phyloP scores from a whole-genome alignment of 2,888 invertebrate species.

The Catocala sponsa region DNA sequence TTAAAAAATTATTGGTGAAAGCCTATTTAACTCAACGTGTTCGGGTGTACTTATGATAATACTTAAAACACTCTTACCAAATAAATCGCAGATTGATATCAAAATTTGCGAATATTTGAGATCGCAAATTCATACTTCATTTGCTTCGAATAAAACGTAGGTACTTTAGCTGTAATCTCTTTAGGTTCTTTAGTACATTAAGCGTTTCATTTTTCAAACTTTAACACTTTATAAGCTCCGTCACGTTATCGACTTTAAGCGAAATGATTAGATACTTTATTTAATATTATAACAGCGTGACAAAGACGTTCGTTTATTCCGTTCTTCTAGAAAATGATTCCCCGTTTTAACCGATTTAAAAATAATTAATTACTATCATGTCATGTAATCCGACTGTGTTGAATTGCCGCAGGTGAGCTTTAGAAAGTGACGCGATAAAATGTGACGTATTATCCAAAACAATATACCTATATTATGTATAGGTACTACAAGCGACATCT shows the following conservation, averaged over 20 bases:
- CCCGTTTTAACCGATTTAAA: too few species aligned
- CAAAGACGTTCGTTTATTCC: not conserved
- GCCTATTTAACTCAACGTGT: too few species aligned
- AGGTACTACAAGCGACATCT: too few species aligned
- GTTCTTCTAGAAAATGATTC: too few species aligned
- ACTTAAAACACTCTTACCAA: slow-evolving; percentile 1
- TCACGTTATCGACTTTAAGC: slow-evolving; percentile 3
- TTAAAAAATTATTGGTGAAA: too few species aligned
- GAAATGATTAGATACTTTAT: not conserved
- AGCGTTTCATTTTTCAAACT: slow-evolving; percentile 20
- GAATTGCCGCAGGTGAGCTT: too few species aligned
- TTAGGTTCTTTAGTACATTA: slow-evolving; percentile 15
- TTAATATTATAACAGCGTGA: not conserved
- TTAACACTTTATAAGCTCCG: slow-evolving; percentile 14
- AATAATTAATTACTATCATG: too few species aligned
- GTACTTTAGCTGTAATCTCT: slow-evolving; percentile 31
- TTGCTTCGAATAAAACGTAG: slow-evolving; percentile 25
- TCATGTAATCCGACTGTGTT: too few species aligned
- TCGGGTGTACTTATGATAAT: not conserved
- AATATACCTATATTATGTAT: too few species aligned
- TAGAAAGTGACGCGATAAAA: too few species aligned
- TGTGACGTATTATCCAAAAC: too few species aligned
- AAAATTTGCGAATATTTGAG: slow-evolving; percentile 14
- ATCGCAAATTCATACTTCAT: slow-evolving; percentile 31
- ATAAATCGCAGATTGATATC: too few species aligned